Evolutionary conservation across 2,113 vertebrate genomes (phyloP), one percentile per base, ranked within the genome.

Genomic region (Mormoops blainvillei): DNA sequence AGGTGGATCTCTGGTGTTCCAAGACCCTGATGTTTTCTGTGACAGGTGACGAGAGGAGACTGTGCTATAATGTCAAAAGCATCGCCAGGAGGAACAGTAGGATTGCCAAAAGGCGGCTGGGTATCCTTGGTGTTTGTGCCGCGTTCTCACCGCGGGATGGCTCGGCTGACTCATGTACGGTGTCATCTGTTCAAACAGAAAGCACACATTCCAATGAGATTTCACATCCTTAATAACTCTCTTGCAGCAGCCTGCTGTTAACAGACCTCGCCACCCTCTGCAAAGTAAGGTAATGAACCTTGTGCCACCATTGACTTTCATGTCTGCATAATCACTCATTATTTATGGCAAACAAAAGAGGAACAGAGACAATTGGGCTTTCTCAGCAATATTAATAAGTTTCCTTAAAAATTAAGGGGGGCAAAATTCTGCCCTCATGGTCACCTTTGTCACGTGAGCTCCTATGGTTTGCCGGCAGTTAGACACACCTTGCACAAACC

Each of bases 1-100:
- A 98, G 97, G 97, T 97, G 98, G 98, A 98, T 99, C 98, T 98
- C 98, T 98, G 98, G 98, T 98, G 98, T 99, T 99, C 98, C 98
- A 97, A 99, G 98, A 99, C 98, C 99, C 98, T 96, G 96, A 78
- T 97, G 98, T 98, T 98, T 97, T 98, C 98, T 98, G 97, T 89
- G 97, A 98, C 98, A 98, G 98, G 98, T 97, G 98, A 97, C 94
- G 54, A 94, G 97, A 98, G 98, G 98, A 98, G 92, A 90, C 97
- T 99, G 98, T 99, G 99, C 99, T 99, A 99, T 99, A 99, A 99
- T 97, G 99, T 99, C 98, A 99, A 99, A 98, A 99, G 98, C 98
- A 99, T 98, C 93, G 99, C 98, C 98, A 99, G 98, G 98, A 99
- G 98, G 98, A 99, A 98, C 98, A 99, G 98, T 77, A 99, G 97